These are phyloP conservation scores for Mus caroli DNA, from an alignment of 2,797 vertebrate genomes.

Conservation along the genomic window DNA sequence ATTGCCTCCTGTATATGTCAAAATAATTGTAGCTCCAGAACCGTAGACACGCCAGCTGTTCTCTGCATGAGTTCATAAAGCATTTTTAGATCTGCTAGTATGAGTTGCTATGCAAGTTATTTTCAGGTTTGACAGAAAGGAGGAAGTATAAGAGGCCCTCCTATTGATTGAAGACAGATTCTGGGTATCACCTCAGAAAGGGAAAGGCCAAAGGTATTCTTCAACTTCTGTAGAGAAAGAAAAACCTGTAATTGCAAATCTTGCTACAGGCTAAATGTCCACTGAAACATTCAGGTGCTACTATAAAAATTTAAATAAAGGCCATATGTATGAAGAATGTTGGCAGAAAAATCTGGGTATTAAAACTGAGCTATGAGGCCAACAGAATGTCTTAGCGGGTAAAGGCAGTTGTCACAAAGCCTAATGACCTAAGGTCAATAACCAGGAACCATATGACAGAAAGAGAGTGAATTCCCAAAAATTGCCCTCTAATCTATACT, in stretches of 20 bases:
- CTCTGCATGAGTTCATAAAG: background rate
- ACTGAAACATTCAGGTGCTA: slow-evolving; percentile 7
- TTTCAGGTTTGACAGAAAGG: slow-evolving; percentile 15
- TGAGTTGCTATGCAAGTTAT: background rate
- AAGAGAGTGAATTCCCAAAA: background rate
- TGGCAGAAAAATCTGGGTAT: slow-evolving; percentile 3
- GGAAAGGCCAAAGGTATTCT: slow-evolving; percentile 23
- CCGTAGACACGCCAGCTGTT: background rate
- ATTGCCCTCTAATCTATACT: background rate
- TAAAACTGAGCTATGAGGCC: slow-evolving; percentile 26
- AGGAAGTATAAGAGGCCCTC: background rate
- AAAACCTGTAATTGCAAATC: slow-evolving; percentile 7
- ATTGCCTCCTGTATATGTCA: slow-evolving; percentile 1
- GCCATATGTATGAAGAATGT: background rate
- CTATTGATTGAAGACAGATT: background rate
- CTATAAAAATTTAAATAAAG: slow-evolving; percentile 35
- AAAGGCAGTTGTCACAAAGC: background rate
- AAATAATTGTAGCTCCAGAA: slow-evolving; percentile 27
- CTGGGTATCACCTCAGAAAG: background rate
- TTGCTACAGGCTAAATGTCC: slow-evolving; percentile 48
- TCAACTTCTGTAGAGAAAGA: background rate
- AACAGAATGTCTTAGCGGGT: background rate
- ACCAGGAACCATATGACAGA: background rate
- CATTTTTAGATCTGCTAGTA: background rate
- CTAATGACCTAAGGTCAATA: background rate